Evolutionary conservation across 2,113 vertebrate genomes (phyloP).

Genomic region (Promerops cafer): DNA sequence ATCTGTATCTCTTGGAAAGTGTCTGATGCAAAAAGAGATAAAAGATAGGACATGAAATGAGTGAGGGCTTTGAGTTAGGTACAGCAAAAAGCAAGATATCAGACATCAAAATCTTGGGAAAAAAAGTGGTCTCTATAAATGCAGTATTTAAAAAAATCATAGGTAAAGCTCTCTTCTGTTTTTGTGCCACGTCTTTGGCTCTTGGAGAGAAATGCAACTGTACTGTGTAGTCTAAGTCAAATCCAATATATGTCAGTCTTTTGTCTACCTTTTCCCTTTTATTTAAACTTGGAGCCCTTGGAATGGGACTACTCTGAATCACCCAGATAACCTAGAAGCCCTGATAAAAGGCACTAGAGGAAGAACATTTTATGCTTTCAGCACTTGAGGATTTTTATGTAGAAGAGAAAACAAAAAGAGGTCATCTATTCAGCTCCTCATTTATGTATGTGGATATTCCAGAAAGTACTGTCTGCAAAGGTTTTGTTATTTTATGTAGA

Average conservation of each 20-base stretch:
- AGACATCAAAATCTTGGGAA: neutral
- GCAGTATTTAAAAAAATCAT: neutral
- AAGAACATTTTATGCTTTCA: neutral
- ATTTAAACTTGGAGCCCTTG: neutral
- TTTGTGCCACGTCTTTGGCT: neutral
- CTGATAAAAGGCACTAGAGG: neutral
- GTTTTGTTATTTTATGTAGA: neutral
- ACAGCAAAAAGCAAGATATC: neutral
- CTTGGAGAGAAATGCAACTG: neutral
- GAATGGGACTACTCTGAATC: neutral
- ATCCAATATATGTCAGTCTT: neutral
- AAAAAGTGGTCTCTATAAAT: neutral
- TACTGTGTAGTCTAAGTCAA: neutral
- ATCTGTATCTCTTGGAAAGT: neutral
- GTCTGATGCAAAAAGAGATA: neutral
- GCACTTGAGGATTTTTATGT: neutral
- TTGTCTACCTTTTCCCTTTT: neutral
- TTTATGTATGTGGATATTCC: neutral
- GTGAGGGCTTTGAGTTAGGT: neutral
- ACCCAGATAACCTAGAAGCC: neutral
- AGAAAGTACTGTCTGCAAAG: neutral
- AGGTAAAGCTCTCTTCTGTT: neutral
- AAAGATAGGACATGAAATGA: neutral
- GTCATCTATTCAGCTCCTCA: neutral
- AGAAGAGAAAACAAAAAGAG: neutral